phyloP scores from a whole-genome alignment of 2,113 vertebrate genomes.

The Periophthalmodon schlosseri region DNA sequence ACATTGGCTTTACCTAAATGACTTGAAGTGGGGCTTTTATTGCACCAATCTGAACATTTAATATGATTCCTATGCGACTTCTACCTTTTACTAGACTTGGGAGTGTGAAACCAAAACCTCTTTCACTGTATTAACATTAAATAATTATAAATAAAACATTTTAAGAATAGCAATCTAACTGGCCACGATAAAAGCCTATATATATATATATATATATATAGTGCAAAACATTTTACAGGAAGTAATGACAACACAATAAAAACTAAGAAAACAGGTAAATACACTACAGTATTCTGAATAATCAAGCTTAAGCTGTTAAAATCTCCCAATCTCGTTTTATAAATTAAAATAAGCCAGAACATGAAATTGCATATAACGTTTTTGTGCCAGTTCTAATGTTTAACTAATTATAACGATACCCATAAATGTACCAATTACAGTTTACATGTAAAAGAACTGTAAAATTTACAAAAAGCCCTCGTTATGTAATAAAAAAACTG shows the following conservation, averaged over 20 bases:
- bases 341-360: slow-evolving; percentile 45
- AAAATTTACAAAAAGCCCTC: neutral
- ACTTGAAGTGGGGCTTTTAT: neutral
- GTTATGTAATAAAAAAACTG: neutral
- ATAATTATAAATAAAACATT: slow-evolving; percentile 41
- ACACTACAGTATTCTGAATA: neutral
- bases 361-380: slow-evolving; percentile 14
- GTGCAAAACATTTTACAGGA: slow-evolving; percentile 28
- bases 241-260: neutral
- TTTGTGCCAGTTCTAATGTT: slow-evolving; percentile 24
- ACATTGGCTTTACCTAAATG: neutral
- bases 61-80: neutral
- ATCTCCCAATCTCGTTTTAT: slow-evolving; percentile 34
- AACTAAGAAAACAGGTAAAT: neutral
- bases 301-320: slow-evolving; percentile 9
- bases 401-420: neutral
- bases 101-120: slow-evolving; percentile 7
- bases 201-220: slow-evolving; percentile 10
- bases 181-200: slow-evolving; percentile 9
- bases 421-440: neutral
- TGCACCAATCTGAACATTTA: neutral
- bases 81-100: neutral
- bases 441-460: neutral
- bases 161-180: slow-evolving; percentile 9
- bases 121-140: slow-evolving; percentile 24